Percentiles rank a stretch among this genome's conserved stretches.
Evolutionary conservation across 1,140 invertebrate genomes (phyloP).

Genomic region (Drosophila chauvacae): DNA sequence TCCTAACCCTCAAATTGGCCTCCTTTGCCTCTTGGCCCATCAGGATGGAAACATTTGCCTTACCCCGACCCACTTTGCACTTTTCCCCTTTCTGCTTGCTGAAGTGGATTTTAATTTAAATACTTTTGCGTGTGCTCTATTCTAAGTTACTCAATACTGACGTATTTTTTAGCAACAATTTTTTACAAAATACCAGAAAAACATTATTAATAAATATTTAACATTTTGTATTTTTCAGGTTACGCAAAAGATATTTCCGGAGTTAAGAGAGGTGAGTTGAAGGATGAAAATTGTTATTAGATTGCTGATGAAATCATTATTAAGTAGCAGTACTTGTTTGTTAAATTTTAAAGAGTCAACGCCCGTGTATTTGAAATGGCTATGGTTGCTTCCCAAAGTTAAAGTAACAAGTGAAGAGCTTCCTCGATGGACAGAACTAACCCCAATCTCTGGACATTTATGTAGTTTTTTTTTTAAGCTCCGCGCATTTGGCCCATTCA

Average conservation of each 20-base stretch:
- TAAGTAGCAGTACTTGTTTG: background rate
- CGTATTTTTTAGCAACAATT: conserved; percentile 33
- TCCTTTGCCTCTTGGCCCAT: conserved; percentile 19
- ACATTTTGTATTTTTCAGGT: conserved; percentile 57
- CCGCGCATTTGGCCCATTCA: conserved; percentile 66
- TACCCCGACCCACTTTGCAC: background rate
- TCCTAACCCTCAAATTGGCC: conserved; percentile 20
- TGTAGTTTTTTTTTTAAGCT: conserved; percentile 52
- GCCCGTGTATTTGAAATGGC: background rate
- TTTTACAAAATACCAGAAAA: conserved; percentile 51
- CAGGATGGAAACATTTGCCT: conserved; percentile 65
- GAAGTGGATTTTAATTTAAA: conserved; percentile 80
- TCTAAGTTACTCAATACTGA: conserved; percentile 4
- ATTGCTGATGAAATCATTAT: background rate
- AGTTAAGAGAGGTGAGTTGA: conserved; percentile 83
- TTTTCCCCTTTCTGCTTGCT: conserved; percentile 43
- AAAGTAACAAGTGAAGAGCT: conserved; percentile 3
- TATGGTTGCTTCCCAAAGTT: background rate
- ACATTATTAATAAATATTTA: conserved; percentile 45
- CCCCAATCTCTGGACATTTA: conserved; percentile 43
- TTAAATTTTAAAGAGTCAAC: too few relatives aligned
- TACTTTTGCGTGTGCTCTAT: conserved; percentile 58
- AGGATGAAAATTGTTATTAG: background rate
- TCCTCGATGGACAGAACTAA: conserved; percentile 30
- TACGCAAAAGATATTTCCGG: conserved; percentile 84